A percentile compares a stretch with the other conserved stretches of the same genome.
Evolutionary conservation across 2,797 vertebrate genomes (phyloP).

Genomic region (Morelia viridis): DNA sequence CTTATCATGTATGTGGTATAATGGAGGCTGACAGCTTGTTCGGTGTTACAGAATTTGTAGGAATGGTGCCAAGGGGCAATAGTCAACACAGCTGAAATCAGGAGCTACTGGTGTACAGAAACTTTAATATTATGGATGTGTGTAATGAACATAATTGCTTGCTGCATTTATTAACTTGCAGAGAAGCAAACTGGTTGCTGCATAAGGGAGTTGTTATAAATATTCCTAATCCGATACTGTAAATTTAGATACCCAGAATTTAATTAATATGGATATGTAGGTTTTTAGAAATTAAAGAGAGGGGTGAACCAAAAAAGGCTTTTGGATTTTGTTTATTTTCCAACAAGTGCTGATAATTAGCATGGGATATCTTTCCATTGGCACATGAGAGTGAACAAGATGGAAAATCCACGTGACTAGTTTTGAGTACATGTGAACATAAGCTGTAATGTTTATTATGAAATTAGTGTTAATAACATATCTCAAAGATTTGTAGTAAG

Average conservation of each 20-base stretch:
- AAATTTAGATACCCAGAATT: background rate
- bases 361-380: background rate
- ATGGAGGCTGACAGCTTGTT: conserved; percentile 1
- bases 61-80: background rate
- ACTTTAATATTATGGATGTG: background rate
- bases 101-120: background rate
- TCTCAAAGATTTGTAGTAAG: background rate
- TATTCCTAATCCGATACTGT: background rate
- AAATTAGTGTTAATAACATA: background rate
- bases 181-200: background rate
- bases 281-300: background rate
- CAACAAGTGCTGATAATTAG: background rate
- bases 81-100: background rate
- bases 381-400: background rate
- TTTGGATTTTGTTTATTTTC: conserved; percentile 1
- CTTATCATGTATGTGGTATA: background rate
- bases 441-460: background rate
- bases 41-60: background rate
- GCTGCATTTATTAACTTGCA: background rate
- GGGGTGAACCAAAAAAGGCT: background rate
- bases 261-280: background rate
- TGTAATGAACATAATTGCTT: background rate
- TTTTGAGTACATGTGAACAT: background rate
- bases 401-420: background rate
- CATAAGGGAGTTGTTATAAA: background rate